Percentiles rank a stretch among this genome's conserved stretches.
Conservation (phyloP, 2,888 invertebrate genomes). For the Keiferia lycopersicella region DNA sequence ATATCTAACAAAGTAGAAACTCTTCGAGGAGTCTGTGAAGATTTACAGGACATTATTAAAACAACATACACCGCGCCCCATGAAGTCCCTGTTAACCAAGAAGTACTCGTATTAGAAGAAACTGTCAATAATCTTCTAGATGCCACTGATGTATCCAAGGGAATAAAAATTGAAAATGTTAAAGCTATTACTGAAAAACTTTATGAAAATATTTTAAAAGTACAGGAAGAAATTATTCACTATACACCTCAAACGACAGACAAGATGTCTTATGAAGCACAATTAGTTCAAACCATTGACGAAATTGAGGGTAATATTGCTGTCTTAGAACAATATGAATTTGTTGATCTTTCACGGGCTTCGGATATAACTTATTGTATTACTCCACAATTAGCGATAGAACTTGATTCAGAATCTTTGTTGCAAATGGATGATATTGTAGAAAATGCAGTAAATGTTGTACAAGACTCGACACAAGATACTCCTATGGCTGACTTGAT, state of each 20-base stretch:
- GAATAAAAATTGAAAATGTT: slow-evolving; percentile 56
- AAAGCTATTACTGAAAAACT: slow-evolving; percentile 60
- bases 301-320: slow-evolving; percentile 66
- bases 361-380: slow-evolving; percentile 54
- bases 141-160: slow-evolving; percentile 53
- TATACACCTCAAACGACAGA: slow-evolving; percentile 49
- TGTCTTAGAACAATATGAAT: slow-evolving; percentile 63
- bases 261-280: slow-evolving; percentile 54
- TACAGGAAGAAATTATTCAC: slow-evolving; percentile 63
- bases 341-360: slow-evolving; percentile 57
- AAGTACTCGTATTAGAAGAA: slow-evolving; percentile 46
- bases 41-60: slow-evolving; percentile 53
- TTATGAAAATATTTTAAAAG: slow-evolving; percentile 51
- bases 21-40: slow-evolving; percentile 55
- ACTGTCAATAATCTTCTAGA: slow-evolving; percentile 53
- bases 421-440: slow-evolving; percentile 56
- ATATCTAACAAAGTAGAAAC: slow-evolving; percentile 59
- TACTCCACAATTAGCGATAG: slow-evolving; percentile 51
- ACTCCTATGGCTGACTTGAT: slow-evolving; percentile 53
- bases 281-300: slow-evolving; percentile 59
- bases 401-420: slow-evolving; percentile 57
- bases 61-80: slow-evolving; percentile 39
- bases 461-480: slow-evolving; percentile 52
- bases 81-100: slow-evolving; percentile 33
- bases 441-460: slow-evolving; percentile 53